Percentiles rank a stretch among this genome's conserved stretches.
Conservation (phyloP, 2,113 vertebrate species). For the Dinomys branickii region DNA sequence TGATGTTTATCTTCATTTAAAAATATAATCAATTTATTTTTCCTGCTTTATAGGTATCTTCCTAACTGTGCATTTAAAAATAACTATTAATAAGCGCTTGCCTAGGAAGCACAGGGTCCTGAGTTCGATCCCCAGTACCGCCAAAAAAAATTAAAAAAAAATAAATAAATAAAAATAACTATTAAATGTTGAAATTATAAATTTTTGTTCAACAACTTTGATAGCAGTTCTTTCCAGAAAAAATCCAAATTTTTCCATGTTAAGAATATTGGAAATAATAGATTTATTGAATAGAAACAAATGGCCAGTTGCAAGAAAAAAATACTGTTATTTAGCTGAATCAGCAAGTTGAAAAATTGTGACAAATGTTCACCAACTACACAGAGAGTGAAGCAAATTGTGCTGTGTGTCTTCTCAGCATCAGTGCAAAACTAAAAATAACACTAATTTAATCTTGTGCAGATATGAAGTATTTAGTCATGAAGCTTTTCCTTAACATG, state of each 20-base stretch:
- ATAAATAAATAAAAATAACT: background rate
- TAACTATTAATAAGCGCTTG: background rate
- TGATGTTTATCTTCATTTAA: background rate
- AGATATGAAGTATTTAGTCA: background rate
- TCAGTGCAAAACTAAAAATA: background rate
- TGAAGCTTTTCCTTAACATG: background rate
- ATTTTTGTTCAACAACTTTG: background rate
- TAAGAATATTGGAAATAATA: background rate
- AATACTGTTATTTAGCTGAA: background rate
- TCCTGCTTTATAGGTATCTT: background rate
- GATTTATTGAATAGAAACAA: background rate
- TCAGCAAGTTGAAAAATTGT: background rate
- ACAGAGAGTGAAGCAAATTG: background rate
- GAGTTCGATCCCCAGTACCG: too few relatives aligned
- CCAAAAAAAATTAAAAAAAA: too few relatives aligned
- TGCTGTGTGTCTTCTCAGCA: background rate
- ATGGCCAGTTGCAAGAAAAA: background rate
- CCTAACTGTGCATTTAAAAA: background rate
- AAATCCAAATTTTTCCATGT: background rate
- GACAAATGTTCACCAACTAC: background rate
- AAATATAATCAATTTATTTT: background rate
- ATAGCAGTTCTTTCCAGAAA: background rate
- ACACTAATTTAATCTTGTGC: background rate
- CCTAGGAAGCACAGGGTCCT: too few relatives aligned
- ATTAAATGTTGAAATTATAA: background rate